Percentiles rank a stretch among this genome's conserved stretches.
Conservation (phyloP, 2,888 invertebrate species). For the Pterostichus niger region DNA sequence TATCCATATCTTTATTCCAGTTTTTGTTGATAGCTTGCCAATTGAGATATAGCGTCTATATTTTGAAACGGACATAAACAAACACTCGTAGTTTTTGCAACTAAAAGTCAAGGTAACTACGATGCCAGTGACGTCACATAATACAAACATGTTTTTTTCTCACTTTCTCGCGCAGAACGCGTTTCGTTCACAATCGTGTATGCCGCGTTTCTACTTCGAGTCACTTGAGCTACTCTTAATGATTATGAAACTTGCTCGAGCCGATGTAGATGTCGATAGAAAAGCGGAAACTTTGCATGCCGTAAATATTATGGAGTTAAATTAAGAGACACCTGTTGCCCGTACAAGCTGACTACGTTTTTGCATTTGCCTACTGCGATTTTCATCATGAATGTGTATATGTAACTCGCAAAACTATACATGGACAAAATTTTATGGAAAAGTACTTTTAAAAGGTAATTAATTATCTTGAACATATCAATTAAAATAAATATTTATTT, state of each 20-base stretch:
- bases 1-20: constrained; percentile 23
- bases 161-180: constrained; percentile 58
- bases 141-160: constrained; percentile 63
- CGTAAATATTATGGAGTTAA: constrained; percentile 51
- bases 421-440: neutral
- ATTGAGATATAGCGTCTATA: constrained; percentile 44
- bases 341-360: neutral
- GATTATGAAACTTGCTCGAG: constrained; percentile 50
- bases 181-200: constrained; percentile 6
- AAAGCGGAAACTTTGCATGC: constrained; percentile 31
- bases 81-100: constrained; percentile 58
- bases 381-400: neutral
- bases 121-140: constrained; percentile 61
- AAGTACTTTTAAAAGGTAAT: too few relatives aligned
- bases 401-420: neutral
- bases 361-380: neutral
- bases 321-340: constrained; percentile 59
- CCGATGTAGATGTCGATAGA: neutral
- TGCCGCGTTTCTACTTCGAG: neutral
- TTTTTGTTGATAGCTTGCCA: constrained; percentile 55
- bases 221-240: neutral
- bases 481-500: too few relatives aligned
- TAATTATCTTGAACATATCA: too few relatives aligned
- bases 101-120: constrained; percentile 65
- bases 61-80: constrained; percentile 60